These are phyloP conservation scores for Temnothorax nylanderi DNA, from an alignment of 1,140 invertebrate species.

Conservation along the genomic window DNA sequence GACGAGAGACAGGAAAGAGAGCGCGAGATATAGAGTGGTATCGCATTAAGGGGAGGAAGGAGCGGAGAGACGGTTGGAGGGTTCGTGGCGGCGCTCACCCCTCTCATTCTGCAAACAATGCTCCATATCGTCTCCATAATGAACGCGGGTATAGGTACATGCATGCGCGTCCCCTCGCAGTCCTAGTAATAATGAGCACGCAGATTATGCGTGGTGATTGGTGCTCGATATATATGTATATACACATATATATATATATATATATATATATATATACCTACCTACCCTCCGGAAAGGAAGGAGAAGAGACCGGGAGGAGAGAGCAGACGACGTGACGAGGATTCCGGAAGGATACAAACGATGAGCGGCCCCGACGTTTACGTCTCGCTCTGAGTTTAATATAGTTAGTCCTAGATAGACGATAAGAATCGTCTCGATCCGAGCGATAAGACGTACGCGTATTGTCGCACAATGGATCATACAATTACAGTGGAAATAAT, in stretches of 20 bases:
- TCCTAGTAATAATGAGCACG: slow-evolving; percentile 85
- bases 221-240: slow-evolving; percentile 77
- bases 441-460: not conserved
- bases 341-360: slow-evolving; percentile 71
- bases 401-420: slow-evolving; percentile 31
- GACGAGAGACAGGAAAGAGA: slow-evolving; percentile 55
- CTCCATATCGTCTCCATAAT: slow-evolving; percentile 85
- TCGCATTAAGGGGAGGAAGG: slow-evolving; percentile 69
- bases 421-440: slow-evolving; percentile 16
- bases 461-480: not conserved
- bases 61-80: slow-evolving; percentile 40
- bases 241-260: slow-evolving; percentile 48
- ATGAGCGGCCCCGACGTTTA: slow-evolving; percentile 35
- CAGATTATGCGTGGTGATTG: slow-evolving; percentile 85
- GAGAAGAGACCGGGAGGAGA: slow-evolving; percentile 47
- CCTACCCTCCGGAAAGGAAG: slow-evolving; percentile 76
- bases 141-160: slow-evolving; percentile 80
- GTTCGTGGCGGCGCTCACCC: slow-evolving; percentile 79
- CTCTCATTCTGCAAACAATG: slow-evolving; percentile 85
- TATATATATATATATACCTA: slow-evolving; percentile 59
- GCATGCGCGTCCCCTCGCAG: slow-evolving; percentile 79
- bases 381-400: slow-evolving; percentile 54
- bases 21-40: slow-evolving; percentile 70
- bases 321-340: slow-evolving; percentile 43
- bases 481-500: not conserved